phyloP scores from a whole-genome alignment of 2,113 vertebrate species.

The Acinonyx jubatus region DNA sequence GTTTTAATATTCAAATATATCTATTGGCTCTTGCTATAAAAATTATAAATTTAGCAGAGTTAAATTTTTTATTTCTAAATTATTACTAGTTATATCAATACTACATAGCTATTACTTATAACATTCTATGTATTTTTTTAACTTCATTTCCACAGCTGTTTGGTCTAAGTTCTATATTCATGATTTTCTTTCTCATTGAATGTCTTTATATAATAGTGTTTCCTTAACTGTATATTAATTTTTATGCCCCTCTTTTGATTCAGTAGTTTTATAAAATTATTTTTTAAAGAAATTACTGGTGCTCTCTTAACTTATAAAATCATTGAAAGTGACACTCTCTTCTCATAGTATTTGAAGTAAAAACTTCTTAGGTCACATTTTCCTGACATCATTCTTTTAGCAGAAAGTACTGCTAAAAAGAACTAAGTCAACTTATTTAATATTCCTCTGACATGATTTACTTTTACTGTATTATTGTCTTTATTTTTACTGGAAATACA shows the following conservation, averaged over 20 bases:
- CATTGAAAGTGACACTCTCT: background rate
- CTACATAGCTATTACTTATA: background rate
- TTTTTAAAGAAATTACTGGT: background rate
- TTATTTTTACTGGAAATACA: background rate
- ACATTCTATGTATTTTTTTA: background rate
- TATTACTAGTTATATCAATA: background rate
- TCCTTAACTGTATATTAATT: background rate
- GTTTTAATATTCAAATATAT: background rate
- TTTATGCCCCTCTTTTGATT: background rate
- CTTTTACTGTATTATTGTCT: background rate
- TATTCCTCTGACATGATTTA: background rate
- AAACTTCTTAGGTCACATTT: background rate
- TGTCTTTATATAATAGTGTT: background rate
- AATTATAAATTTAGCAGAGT: background rate
- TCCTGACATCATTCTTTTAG: background rate
- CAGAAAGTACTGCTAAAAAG: background rate
- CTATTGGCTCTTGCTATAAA: background rate
- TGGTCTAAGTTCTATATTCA: background rate
- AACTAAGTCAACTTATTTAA: background rate
- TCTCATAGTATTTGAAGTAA: background rate
- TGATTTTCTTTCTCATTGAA: background rate
- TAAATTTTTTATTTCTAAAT: background rate
- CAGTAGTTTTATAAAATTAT: background rate
- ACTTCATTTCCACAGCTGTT: background rate
- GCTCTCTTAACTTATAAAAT: background rate